Evolutionary conservation across 2,113 vertebrate genomes (phyloP).

Genomic region (Tenrec ecaudatus): DNA sequence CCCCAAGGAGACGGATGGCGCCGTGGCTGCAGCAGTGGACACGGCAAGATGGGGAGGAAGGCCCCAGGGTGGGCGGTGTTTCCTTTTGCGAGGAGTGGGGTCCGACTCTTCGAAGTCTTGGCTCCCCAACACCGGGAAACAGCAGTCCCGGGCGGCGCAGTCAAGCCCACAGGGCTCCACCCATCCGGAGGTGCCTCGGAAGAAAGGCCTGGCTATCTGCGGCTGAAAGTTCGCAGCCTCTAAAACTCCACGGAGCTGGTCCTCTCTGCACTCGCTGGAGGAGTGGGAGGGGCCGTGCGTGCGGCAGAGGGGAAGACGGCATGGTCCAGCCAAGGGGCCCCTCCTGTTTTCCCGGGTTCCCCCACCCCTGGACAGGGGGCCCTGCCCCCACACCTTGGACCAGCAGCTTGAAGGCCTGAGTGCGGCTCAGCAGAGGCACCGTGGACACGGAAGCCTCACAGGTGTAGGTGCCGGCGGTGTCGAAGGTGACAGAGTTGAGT

Average conservation of each 20-base stretch:
- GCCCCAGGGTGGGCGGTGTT: no score
- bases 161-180: neutral
- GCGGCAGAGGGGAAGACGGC: no score
- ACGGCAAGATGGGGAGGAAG: no score
- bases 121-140: no score
- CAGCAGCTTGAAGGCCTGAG: constrained; percentile 83
- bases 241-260: neutral
- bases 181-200: neutral
- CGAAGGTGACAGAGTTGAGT: constrained; percentile 80
- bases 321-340: fast-evolving
- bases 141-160: no score
- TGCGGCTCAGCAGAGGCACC: constrained; percentile 86
- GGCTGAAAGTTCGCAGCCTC: neutral
- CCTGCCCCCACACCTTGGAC: constrained; percentile 87
- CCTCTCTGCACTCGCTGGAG: no score
- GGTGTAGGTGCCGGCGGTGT: constrained; percentile 86
- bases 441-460: constrained; percentile 88
- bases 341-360: neutral
- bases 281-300: no score
- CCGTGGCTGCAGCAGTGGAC: no score
- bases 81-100: no score
- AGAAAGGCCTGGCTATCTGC: neutral
- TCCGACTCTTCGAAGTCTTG: no score
- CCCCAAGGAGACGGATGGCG: no score
- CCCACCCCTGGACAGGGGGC: neutral